Evolutionary conservation across 53 echinoderm and acorn worm genomes (phyloP).

Genomic region (Hippasteria phrygiana): DNA sequence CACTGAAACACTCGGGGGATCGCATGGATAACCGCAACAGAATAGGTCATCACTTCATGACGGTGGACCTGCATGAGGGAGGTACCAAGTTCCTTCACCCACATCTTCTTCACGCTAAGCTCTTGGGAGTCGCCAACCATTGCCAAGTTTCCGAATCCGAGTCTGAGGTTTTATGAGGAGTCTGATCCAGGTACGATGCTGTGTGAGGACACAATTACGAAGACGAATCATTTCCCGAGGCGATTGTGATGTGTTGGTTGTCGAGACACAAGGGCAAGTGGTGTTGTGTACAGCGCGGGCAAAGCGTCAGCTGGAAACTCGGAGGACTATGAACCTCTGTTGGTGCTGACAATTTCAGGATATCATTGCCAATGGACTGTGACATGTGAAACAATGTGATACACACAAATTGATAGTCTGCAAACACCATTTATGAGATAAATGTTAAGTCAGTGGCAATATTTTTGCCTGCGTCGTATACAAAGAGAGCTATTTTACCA

Average conservation of each 20-base stretch:
- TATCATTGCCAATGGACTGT: conserved; percentile 52
- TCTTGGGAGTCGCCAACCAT: conserved; percentile 57
- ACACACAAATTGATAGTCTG: too few species aligned
- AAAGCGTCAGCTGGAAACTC: conserved; percentile 53
- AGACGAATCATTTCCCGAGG: conserved; percentile 33
- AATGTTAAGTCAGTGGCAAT: too few species aligned
- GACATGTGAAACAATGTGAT: too few species aligned
- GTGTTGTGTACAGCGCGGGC: conserved; percentile 61
- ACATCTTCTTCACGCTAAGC: conserved; percentile 64
- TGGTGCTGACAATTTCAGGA: conserved; percentile 53
- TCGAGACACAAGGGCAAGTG: conserved; percentile 33
- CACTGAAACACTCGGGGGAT: conserved; percentile 65
- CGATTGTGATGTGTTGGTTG: conserved; percentile 66
- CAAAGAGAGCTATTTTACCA: too few species aligned
- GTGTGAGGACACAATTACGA: conserved; percentile 59
- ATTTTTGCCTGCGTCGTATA: too few species aligned
- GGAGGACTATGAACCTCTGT: background rate
- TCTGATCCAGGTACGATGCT: conserved; percentile 62
- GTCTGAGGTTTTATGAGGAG: conserved; percentile 64
- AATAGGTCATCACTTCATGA: conserved; percentile 61
- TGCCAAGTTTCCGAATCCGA: conserved; percentile 43
- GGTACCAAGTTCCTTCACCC: conserved; percentile 45
- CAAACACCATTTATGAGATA: too few species aligned
- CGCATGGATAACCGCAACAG: conserved; percentile 30
- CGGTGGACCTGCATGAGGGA: conserved; percentile 37